Evolutionary conservation across 2,113 vertebrate genomes (phyloP).

Genomic region (Polypterus senegalus): DNA sequence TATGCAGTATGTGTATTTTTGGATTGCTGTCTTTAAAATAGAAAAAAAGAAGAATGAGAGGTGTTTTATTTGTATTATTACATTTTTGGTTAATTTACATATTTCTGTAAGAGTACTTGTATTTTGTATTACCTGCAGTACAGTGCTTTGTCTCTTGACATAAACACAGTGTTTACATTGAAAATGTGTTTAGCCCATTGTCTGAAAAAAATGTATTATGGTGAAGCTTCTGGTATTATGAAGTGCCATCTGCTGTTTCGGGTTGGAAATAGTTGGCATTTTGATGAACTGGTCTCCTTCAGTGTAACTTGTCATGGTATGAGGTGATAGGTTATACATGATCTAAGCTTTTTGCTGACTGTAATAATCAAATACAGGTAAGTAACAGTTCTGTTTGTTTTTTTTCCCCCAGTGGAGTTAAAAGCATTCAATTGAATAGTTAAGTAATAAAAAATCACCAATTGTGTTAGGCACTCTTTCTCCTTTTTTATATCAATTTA

Average conservation of each 20-base stretch:
- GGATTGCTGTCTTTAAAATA: too few relatives aligned
- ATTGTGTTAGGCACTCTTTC: too few relatives aligned
- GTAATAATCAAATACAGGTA: constrained; percentile 6
- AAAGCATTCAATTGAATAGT: constrained; percentile 7
- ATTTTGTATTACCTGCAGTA: too few relatives aligned
- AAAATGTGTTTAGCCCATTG: background rate
- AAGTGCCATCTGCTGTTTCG: background rate
- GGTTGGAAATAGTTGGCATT: constrained; percentile 3
- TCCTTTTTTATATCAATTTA: too few relatives aligned
- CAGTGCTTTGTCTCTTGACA: background rate
- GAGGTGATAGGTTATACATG: constrained; percentile 11
- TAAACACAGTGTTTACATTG: background rate
- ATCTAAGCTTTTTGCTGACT: constrained; percentile 2
- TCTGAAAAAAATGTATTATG: background rate
- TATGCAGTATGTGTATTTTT: too few relatives aligned
- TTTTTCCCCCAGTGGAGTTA: background rate
- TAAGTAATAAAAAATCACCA: constrained; percentile 2
- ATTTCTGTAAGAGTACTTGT: too few relatives aligned
- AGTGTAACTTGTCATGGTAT: background rate
- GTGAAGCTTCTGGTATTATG: background rate
- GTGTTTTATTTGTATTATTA: too few relatives aligned
- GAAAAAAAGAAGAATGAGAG: too few relatives aligned
- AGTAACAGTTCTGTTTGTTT: constrained; percentile 1
- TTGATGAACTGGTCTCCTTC: constrained; percentile 1
- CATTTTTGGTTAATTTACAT: too few relatives aligned